These are phyloP conservation scores for Synanthedon formicaeformis DNA, from an alignment of 2,888 invertebrate species.

Conservation along the genomic window DNA sequence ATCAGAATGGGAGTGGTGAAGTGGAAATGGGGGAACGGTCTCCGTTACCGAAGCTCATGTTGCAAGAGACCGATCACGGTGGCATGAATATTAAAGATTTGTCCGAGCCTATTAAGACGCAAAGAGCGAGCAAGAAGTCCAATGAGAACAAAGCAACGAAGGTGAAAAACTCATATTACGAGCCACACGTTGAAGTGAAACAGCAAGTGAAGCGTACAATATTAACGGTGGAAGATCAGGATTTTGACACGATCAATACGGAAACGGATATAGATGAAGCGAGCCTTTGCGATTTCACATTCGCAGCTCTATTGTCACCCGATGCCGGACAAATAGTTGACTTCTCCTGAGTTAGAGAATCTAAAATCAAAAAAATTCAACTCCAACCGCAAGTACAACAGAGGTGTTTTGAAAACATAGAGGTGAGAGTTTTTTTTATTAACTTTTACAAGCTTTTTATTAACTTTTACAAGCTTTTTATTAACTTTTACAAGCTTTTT, in stretches of 20 bases:
- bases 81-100: constrained; percentile 42
- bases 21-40: constrained; percentile 61
- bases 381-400: constrained; percentile 23
- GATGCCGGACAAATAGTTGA: background rate
- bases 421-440: constrained; percentile 5
- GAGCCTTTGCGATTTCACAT: constrained; percentile 45
- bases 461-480: too few species aligned
- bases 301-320: constrained; percentile 16
- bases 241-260: constrained; percentile 35
- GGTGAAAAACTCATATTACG: background rate
- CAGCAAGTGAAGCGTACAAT: constrained; percentile 22
- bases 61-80: constrained; percentile 47
- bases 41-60: constrained; percentile 57
- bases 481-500: too few species aligned
- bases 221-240: constrained; percentile 30
- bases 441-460: too few species aligned
- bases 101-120: constrained; percentile 13
- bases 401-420: too few species aligned
- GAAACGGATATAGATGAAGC: constrained; percentile 37
- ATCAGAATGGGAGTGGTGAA: constrained; percentile 56
- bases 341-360: background rate
- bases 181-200: constrained; percentile 18
- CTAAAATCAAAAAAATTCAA: constrained; percentile 23
- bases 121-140: constrained; percentile 14
- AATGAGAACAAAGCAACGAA: constrained; percentile 21